Evolutionary conservation across 2,113 vertebrate genomes (phyloP).

Genomic region (Bujurquina vittata): DNA sequence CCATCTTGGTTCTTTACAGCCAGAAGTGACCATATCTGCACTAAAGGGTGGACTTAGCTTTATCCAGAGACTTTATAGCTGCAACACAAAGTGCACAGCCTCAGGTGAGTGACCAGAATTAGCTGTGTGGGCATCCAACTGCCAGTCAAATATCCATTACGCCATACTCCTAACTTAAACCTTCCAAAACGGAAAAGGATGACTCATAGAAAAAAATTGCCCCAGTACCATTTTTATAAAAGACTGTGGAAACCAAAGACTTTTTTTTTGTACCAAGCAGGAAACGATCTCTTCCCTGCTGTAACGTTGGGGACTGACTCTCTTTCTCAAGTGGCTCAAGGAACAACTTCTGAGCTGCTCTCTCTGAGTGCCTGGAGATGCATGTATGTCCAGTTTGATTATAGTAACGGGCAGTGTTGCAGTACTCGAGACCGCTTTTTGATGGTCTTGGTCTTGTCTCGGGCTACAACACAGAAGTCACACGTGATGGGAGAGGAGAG

Average conservation of each 20-base stretch:
- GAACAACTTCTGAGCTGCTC: not conserved
- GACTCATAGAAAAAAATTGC: not conserved
- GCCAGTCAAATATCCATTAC: not conserved
- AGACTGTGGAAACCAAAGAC: not conserved
- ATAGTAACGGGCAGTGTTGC: too few species aligned
- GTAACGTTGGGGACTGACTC: not conserved
- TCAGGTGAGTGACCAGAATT: not conserved
- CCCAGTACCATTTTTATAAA: not conserved
- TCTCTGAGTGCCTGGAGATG: not conserved
- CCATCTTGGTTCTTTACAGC: not conserved
- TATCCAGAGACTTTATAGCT: not conserved
- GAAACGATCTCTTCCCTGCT: not conserved
- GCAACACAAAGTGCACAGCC: not conserved
- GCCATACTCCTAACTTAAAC: not conserved
- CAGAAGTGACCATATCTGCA: not conserved
- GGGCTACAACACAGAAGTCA: conserved; percentile 11
- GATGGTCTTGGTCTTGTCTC: too few species aligned
- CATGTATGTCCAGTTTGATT: not conserved
- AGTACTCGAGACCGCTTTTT: too few species aligned
- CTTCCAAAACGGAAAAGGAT: not conserved
- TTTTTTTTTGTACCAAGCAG: too few species aligned
- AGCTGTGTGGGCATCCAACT: not conserved
- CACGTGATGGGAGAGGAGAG: conserved; percentile 6
- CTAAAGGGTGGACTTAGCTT: not conserved
- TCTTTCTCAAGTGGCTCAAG: not conserved